Conservation (phyloP, 2,113 vertebrate genomes). For the Tetrao urogallus region DNA sequence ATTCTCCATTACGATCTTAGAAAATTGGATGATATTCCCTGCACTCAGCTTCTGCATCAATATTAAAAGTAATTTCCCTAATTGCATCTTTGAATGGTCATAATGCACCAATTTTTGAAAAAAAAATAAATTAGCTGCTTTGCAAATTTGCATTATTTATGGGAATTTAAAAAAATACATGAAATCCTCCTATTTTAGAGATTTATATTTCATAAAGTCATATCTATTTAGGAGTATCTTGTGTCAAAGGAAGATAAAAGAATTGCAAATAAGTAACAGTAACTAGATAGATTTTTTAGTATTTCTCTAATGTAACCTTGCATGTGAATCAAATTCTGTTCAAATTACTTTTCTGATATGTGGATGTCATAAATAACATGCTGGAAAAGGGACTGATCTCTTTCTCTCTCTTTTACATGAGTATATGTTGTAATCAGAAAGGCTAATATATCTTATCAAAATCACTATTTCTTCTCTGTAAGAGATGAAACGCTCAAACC, state of each 20-base stretch:
- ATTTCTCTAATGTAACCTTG: conserved; percentile 27
- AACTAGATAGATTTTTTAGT: neutral
- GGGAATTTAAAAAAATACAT: neutral
- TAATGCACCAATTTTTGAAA: neutral
- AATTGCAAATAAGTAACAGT: conserved; percentile 20
- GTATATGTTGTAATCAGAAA: neutral
- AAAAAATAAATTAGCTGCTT: neutral
- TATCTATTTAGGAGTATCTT: neutral
- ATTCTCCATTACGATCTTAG: neutral
- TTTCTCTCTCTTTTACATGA: neutral
- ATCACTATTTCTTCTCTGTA: neutral
- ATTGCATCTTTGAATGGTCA: neutral
- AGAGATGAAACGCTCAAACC: neutral
- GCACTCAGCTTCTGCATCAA: neutral
- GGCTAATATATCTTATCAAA: neutral
- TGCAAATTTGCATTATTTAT: neutral
- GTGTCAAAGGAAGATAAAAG: conserved; percentile 14
- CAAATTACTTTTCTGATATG: conserved; percentile 24
- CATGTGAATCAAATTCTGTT: conserved; percentile 11
- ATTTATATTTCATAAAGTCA: conserved; percentile 4
- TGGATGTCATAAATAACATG: conserved; percentile 6
- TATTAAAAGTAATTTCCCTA: conserved; percentile 18
- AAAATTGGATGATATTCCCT: neutral
- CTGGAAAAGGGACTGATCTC: neutral
- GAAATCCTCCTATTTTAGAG: neutral